A percentile compares a stretch with the other conserved stretches of the same genome.
Evolutionary conservation across 2,888 invertebrate genomes (phyloP).

Genomic region (Diadegma fenestrale): DNA sequence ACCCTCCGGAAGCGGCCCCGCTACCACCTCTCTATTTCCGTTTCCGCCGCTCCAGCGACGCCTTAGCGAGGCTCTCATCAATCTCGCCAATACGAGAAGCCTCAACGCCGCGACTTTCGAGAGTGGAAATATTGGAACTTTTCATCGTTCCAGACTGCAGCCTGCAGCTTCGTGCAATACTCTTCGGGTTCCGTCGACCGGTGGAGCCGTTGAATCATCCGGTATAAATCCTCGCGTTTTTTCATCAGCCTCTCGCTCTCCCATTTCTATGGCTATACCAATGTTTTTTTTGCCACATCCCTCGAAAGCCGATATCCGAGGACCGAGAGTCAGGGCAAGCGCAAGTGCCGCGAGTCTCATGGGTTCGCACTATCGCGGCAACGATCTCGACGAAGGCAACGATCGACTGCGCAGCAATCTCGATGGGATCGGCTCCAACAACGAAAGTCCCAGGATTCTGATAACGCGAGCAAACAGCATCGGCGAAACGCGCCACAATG

Average conservation of each 20-base stretch:
- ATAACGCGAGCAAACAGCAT: constrained; percentile 91
- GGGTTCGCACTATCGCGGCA: constrained; percentile 76
- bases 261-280: constrained; percentile 10
- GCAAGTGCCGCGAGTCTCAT: constrained; percentile 87
- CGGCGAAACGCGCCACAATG: constrained; percentile 87
- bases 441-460: constrained; percentile 89
- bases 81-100: constrained; percentile 79
- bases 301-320: constrained; percentile 74
- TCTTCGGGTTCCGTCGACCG: constrained; percentile 88
- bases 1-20: constrained; percentile 87
- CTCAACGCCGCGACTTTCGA: constrained; percentile 75
- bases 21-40: constrained; percentile 83
- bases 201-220: constrained; percentile 73
- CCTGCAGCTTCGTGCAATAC: constrained; percentile 90
- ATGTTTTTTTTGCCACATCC: constrained; percentile 37
- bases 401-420: constrained; percentile 67
- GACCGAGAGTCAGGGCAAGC: constrained; percentile 84
- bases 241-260: not conserved
- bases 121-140: constrained; percentile 77
- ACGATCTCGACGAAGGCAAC: constrained; percentile 37
- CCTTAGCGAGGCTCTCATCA: constrained; percentile 87
- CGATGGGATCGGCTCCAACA: constrained; percentile 80
- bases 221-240: constrained; percentile 32
- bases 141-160: constrained; percentile 86
- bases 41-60: constrained; percentile 86